phyloP scores from a whole-genome alignment of 2,113 vertebrate species.

The Sebastes fasciatus region DNA sequence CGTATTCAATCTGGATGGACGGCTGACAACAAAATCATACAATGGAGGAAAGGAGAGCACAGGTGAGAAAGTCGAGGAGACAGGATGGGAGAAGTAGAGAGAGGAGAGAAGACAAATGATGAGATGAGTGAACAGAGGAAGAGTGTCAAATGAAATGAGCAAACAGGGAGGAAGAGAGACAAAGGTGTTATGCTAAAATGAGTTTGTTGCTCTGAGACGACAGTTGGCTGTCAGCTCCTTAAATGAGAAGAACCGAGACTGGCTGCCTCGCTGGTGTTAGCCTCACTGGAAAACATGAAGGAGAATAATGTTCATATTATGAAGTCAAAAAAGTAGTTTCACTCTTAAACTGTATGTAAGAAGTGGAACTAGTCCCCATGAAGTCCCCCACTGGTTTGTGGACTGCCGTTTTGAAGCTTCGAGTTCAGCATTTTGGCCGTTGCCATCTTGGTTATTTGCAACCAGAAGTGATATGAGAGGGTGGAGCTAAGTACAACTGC shows the following conservation, averaged over 20 bases:
- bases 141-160: slow-evolving; percentile 37
- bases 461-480: no score
- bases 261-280: slow-evolving; percentile 28
- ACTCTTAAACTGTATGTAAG: neutral
- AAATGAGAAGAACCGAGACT: slow-evolving; percentile 65
- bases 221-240: slow-evolving; percentile 62
- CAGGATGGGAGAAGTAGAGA: neutral
- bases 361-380: neutral
- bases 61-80: slow-evolving; percentile 10
- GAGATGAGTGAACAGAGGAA: slow-evolving; percentile 36
- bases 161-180: slow-evolving; percentile 24
- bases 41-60: slow-evolving; percentile 9
- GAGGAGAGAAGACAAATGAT: slow-evolving; percentile 36
- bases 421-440: no score
- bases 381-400: no score
- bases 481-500: no score
- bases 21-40: slow-evolving; percentile 53
- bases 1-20: slow-evolving; percentile 35
- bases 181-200: slow-evolving; percentile 63
- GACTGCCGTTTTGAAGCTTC: no score
- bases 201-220: slow-evolving; percentile 59
- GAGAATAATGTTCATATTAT: slow-evolving; percentile 44
- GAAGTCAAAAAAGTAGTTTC: slow-evolving; percentile 25
- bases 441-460: no score
- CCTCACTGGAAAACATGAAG: slow-evolving; percentile 46